Evolutionary conservation across 2,797 vertebrate genomes (phyloP), one percentile per base, ranked within the genome.

Genomic region (Onychomys leucogaster): DNA sequence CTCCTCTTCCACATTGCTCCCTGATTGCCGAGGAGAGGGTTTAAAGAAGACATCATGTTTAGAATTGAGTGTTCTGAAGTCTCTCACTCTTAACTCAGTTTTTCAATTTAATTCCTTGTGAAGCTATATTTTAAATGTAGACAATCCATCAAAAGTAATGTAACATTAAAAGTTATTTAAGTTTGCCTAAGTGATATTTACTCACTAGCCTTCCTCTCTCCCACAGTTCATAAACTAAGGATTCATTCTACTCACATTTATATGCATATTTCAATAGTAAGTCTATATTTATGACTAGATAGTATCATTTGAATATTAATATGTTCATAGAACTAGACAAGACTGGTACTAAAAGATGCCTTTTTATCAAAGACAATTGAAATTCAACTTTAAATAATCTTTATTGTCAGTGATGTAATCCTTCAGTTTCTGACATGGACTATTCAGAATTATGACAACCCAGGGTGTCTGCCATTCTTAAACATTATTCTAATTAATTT

Each of bases 301-400:
- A 92, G 16, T 81, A 23, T 14, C 82, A 81, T 90, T 73, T 61
- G 76, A 94, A 91, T 91, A 77, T 90, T 90, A 83, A 49, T 83
- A 43, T 89, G 8, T 61, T 94, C 69, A 83, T 89, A 85, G 96
- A 4, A 92, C 55, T 63, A 77, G 46, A 86, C 52, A 77, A 86
- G 55, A 37, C 49, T 91, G 52, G 34, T 83, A 46, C 27, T 88
- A 73, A 90, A 94, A 96, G 73, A 59, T 49, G 16, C 10, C 23
- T 86, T 57, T 55, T 96, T 93, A 85, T 91, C 81, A 95, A 87
- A 94, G 41, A 59, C 16, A 90, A 91, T 25, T 95, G 65, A 91
- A 96, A 46, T 95, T 94, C 37, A 91, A 71, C 37, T 94, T 91
- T 82, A 96, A 95, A 88, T 95, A 59, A 67, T 90, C 41, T 90